phyloP scores from a whole-genome alignment of 2,113 vertebrate genomes.

The Origma solitaria region DNA sequence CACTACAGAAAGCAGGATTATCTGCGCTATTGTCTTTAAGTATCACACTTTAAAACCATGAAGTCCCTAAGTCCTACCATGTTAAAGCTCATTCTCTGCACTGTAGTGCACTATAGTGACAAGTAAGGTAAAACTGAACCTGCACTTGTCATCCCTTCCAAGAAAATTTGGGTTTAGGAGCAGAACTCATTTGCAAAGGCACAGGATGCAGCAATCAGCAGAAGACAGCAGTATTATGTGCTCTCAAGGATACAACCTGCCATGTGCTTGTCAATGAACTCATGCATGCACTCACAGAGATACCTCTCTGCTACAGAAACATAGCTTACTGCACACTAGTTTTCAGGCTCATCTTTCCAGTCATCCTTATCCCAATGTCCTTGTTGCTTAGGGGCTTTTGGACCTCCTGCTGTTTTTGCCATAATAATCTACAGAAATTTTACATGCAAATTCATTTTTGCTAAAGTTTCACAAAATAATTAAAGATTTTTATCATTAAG shows the following conservation, averaged over 20 bases:
- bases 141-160: not conserved
- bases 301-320: slow-evolving; percentile 7
- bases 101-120: not conserved
- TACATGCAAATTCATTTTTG: slow-evolving; percentile 32
- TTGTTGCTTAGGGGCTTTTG: slow-evolving; percentile 85
- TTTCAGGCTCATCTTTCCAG: slow-evolving; percentile 84
- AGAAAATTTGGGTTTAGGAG: not conserved
- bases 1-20: not conserved
- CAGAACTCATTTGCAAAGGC: not conserved
- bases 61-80: not conserved
- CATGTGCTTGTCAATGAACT: not conserved
- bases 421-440: slow-evolving; percentile 87
- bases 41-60: not conserved
- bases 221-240: not conserved
- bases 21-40: not conserved
- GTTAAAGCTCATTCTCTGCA: not conserved
- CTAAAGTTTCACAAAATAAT: not conserved
- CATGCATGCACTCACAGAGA: not conserved
- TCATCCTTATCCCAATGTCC: slow-evolving; percentile 91
- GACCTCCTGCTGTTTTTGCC: slow-evolving; percentile 92
- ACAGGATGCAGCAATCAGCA: not conserved
- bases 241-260: not conserved
- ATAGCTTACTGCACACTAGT: slow-evolving; percentile 75
- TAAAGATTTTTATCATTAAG: not conserved
- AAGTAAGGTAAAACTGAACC: not conserved